Base-by-base conservation (phyloP, 2,113 vertebrate genomes). In the Fregata magnificens region DNA sequence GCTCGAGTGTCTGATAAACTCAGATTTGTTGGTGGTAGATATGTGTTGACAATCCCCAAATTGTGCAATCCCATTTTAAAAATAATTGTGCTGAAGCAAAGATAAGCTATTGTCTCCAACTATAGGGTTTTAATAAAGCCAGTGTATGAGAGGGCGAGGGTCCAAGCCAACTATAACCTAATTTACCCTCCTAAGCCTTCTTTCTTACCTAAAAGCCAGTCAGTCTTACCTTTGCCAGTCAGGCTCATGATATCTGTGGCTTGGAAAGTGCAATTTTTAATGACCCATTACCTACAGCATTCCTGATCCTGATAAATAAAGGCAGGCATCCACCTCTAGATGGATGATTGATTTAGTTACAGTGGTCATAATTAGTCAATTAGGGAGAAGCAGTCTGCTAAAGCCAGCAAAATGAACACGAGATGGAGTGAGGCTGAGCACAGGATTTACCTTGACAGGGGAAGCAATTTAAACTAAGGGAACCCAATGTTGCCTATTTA, bases 121-220 rank as follows among this genome's bases (percentile, higher is more conserved):
- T 61, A 12, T 19, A 73, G 47, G 55, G 15, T 55, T 97, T 96
- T 96, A 91, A 95, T 93, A 93, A 94, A 95, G 40, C 55, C 14
- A 31, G 81, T 50, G 58, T 92, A 95, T 36, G 78, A 73, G 87
- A 97, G 38, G 74, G 80, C 38, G 61, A 52, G 42, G 38, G 96
- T 95, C 87, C 91, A 96, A 98, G 53, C 5, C 69, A 95, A 71
- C 95, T 96, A 96, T 88, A 95, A 97, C 84, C 53, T 97, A 97
- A 94, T 95, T 91, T 90, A 96, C 73, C 84, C 67, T 94, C n/a
- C 90, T 92, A 88, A 96, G 24, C 77, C 73, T 96, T 94, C 79
- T 65, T 96, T 94, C 97, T 96, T 95, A 86, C 93, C 76, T 96
- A 66, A 97, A 96, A 97, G 6, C 45, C n/a, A n/a, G n/a, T n/a